Evolutionary conservation across 1,140 invertebrate species (phyloP).

Genomic region (Dolichoris vasculosae): DNA sequence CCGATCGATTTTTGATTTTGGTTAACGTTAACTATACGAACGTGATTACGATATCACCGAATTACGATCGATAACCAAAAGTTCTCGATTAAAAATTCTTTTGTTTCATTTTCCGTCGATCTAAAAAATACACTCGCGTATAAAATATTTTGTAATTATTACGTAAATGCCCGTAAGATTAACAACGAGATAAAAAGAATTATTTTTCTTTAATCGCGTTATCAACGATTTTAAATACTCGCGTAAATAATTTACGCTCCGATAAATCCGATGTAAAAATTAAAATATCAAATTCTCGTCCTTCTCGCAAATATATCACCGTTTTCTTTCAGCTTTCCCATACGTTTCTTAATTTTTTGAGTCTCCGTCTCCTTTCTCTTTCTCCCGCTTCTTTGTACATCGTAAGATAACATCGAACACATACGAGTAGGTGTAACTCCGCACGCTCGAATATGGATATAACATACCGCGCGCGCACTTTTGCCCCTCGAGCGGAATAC

Average conservation of each 20-base stretch:
- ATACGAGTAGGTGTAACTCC: conserved; percentile 32
- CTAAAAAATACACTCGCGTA: too few relatives aligned
- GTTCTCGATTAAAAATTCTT: too few relatives aligned
- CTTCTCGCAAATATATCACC: neutral
- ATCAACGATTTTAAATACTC: neutral
- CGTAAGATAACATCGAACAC: conserved; percentile 38
- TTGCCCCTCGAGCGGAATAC: conserved; percentile 41
- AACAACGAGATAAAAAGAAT: too few relatives aligned
- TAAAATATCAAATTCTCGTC: neutral
- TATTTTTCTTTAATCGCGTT: neutral
- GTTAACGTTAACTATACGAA: too few relatives aligned
- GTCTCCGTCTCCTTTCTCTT: neutral
- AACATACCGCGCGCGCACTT: neutral
- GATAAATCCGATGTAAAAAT: neutral
- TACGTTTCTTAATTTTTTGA: conserved; percentile 10
- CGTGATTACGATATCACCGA: too few relatives aligned
- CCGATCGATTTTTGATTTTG: too few relatives aligned
- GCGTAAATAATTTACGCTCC: neutral
- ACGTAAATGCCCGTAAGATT: too few relatives aligned
- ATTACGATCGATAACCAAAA: too few relatives aligned
- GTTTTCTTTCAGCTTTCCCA: neutral
- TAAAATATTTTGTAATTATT: too few relatives aligned
- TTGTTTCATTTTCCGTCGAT: too few relatives aligned
- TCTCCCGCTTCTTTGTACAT: conserved; percentile 36
- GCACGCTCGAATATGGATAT: conserved; percentile 28